Evolutionary conservation across 2,797 vertebrate genomes (phyloP).

Genomic region (Silurus lanzhouensis): DNA sequence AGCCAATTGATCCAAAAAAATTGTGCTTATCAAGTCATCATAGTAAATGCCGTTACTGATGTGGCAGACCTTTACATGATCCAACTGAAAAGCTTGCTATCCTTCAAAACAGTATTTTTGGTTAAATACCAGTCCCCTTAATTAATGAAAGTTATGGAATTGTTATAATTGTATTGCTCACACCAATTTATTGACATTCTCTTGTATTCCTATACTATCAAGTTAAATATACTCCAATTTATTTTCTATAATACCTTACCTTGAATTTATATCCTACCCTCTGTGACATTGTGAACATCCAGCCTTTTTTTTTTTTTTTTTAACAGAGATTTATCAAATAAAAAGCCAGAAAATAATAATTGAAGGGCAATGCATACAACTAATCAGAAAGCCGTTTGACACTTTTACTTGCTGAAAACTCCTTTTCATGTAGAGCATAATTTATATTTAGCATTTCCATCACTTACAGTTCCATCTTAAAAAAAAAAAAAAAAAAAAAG

Average conservation of each 20-base stretch:
- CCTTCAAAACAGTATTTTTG: not conserved
- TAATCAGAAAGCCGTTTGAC: not conserved
- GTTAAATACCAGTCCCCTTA: not conserved
- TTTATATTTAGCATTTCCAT: not conserved
- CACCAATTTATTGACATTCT: not conserved
- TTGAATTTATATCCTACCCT: not conserved
- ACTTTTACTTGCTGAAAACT: constrained; percentile 2
- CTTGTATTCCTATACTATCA: not conserved
- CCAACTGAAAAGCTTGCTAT: not conserved
- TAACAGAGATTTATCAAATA: not conserved
- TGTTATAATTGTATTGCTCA: not conserved
- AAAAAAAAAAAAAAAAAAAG: not conserved
- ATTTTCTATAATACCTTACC: not conserved
- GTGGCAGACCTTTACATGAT: not conserved
- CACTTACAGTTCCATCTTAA: not conserved
- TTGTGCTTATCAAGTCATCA: not conserved
- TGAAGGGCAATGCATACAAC: constrained; percentile 4
- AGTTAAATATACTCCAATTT: constrained; percentile 5
- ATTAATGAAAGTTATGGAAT: not conserved
- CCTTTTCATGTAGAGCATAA: not conserved
- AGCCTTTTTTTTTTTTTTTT: not conserved
- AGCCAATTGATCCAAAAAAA: not conserved
- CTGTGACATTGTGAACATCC: not conserved
- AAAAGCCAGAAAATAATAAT: constrained; percentile 11
- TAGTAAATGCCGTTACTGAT: not conserved